Evolutionary conservation across 1,140 invertebrate species (phyloP), one percentile per base, ranked within the genome.

Genomic region (Nasonia longicornis): DNA sequence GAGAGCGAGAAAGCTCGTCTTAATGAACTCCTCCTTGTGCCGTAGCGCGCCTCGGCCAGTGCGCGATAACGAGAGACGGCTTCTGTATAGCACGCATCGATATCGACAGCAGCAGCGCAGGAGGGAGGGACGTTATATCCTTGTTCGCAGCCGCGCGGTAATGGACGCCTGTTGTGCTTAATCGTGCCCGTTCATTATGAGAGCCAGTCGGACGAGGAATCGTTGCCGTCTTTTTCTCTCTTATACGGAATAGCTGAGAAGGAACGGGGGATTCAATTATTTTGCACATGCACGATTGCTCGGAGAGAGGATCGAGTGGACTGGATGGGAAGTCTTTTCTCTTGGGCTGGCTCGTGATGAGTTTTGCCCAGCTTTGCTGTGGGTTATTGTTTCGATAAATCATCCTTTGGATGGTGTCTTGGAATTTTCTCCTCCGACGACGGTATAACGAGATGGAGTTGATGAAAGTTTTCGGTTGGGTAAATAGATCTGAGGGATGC

Each of bases 1-100:
- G 64, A 29, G 64, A 29, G 38, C 4, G 26, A 67, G 29, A 2
- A 26, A 67, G 64, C 8, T 1, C 35, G 58, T 79, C 78, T 64
- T 79, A 79, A 79, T 48, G 78, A 79, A 73, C 70, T 79, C 77
- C 52, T 71, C 77, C 70, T 72, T 73, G 14, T 29, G 16, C 48
- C 11, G 8, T 16, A 35, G 2, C 26, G 7, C 8, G 26, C 35
- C 22, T 35, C 14, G 70, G 12, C 22, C 14, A 66, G 58, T 42
- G 10, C 22, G 70, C 58, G 52, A 73, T 79, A 79, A 79, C 70
- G 78, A 79, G 78, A 31, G 58, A 66, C 52, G 52, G 52, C 16
- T 58, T 58, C 52, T 16, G 52, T 20, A 58, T n/a, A 58, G 52
- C 20, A 58, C 52, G 52, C 52, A 58, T 58, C 52, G 52, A 58